A percentile compares a stretch with the other conserved stretches of the same genome.
These are phyloP conservation scores for Micropterix aruncella DNA, from an alignment of 2,888 invertebrate genomes.

Conservation along the genomic window DNA sequence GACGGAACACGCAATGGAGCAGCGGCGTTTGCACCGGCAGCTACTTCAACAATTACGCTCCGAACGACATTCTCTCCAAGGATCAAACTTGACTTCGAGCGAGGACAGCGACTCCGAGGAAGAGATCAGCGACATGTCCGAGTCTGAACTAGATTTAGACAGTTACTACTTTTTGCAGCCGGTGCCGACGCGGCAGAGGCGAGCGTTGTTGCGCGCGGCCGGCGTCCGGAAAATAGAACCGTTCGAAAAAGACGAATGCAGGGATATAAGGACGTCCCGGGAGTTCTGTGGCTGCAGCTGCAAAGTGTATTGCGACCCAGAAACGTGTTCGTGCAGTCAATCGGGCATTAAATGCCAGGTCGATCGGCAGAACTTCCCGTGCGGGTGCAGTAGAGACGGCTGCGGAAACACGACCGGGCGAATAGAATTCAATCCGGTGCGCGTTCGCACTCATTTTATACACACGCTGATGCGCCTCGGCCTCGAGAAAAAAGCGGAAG, in stretches of 20 bases:
- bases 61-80: slow-evolving; percentile 45
- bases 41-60: slow-evolving; percentile 59
- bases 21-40: slow-evolving; percentile 73
- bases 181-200: slow-evolving; percentile 79
- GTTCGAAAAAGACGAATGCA: slow-evolving; percentile 86
- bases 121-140: slow-evolving; percentile 65
- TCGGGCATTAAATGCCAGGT: slow-evolving; percentile 97
- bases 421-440: slow-evolving; percentile 90
- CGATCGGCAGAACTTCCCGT: slow-evolving; percentile 90
- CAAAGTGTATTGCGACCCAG: slow-evolving; percentile 88
- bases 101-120: slow-evolving; percentile 79
- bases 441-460: slow-evolving; percentile 93
- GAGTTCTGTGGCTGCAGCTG: slow-evolving; percentile 92
- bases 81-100: slow-evolving; percentile 50
- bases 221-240: slow-evolving; percentile 91
- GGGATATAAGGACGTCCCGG: slow-evolving; percentile 79
- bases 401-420: slow-evolving; percentile 87
- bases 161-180: slow-evolving; percentile 87
- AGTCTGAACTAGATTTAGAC: slow-evolving; percentile 77
- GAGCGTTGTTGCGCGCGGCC: slow-evolving; percentile 78
- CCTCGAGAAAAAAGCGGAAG: slow-evolving; percentile 71
- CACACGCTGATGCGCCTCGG: slow-evolving; percentile 91
- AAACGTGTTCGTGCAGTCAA: slow-evolving; percentile 87
- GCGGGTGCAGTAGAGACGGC: slow-evolving; percentile 89
- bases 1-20: slow-evolving; percentile 78